phyloP scores from a whole-genome alignment of 2,797 vertebrate genomes.

The Bryconaethiops microstoma region DNA sequence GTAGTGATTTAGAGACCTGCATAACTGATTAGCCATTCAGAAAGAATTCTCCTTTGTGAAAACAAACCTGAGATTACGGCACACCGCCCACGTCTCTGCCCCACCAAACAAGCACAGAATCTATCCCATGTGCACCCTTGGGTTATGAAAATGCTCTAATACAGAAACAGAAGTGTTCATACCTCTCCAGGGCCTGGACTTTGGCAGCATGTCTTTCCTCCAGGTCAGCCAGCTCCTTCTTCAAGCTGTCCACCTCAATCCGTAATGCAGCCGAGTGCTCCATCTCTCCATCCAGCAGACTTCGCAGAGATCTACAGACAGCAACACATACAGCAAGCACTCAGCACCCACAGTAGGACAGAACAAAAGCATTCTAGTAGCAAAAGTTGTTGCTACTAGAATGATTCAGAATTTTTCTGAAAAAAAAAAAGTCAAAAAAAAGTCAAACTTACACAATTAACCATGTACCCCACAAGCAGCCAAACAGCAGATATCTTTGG shows the following conservation, averaged over 20 bases:
- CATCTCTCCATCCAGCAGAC: slow-evolving; percentile 95
- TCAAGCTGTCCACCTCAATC: slow-evolving; percentile 88
- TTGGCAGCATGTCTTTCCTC: slow-evolving; percentile 90
- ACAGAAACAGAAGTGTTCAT: slow-evolving; percentile 41
- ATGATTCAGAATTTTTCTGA: too few relatives aligned
- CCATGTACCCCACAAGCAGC: too few relatives aligned
- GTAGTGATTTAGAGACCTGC: not conserved
- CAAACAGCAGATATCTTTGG: too few relatives aligned
- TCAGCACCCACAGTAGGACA: not conserved
- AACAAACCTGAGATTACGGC: not conserved
- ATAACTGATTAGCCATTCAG: not conserved
- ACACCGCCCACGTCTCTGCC: too few relatives aligned
- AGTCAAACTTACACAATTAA: too few relatives aligned
- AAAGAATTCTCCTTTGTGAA: not conserved
- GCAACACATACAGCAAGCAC: slow-evolving; percentile 12
- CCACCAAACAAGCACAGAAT: not conserved
- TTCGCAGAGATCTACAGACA: slow-evolving; percentile 86
- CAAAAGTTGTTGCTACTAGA: too few relatives aligned
- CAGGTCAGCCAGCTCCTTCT: slow-evolving; percentile 85
- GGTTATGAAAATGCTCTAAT: not conserved
- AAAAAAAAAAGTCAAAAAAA: too few relatives aligned
- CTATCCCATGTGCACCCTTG: not conserved
- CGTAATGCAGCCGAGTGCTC: slow-evolving; percentile 92
- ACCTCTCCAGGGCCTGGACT: slow-evolving; percentile 93
- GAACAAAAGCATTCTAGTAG: slow-evolving; percentile 7